Evolutionary conservation across 2,888 invertebrate genomes (phyloP).

Genomic region (Nysson spinosus): DNA sequence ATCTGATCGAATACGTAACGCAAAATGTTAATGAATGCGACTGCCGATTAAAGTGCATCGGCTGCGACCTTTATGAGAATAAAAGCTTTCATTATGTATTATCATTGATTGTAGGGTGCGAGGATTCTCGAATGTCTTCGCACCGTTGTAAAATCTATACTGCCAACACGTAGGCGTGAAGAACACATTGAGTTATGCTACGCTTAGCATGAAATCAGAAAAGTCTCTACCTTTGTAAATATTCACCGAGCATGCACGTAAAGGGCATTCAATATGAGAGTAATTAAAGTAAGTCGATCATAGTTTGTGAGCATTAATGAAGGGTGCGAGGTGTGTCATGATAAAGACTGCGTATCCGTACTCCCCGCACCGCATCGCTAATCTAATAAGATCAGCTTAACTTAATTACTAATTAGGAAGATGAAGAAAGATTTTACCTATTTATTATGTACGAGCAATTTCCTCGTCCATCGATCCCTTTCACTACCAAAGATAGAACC

Average conservation of each 20-base stretch:
- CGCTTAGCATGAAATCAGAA: constrained; percentile 9
- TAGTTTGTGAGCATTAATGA: too few relatives aligned
- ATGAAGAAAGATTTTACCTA: too few relatives aligned
- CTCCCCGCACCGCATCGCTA: too few relatives aligned
- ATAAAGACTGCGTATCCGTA: too few relatives aligned
- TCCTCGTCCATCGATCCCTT: too few relatives aligned
- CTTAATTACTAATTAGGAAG: too few relatives aligned
- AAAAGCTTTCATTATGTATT: constrained; percentile 25
- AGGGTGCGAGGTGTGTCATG: too few relatives aligned
- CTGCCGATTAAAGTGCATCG: neutral
- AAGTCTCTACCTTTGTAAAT: constrained; percentile 2
- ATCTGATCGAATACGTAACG: constrained; percentile 2
- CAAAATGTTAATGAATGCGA: constrained; percentile 19
- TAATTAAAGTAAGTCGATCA: neutral
- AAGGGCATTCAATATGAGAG: neutral
- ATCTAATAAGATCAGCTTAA: neutral
- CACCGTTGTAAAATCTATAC: neutral
- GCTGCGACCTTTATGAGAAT: constrained; percentile 35
- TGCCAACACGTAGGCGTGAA: constrained; percentile 10
- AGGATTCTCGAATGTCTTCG: neutral
- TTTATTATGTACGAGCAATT: too few relatives aligned
- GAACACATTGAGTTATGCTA: too few relatives aligned
- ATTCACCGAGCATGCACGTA: neutral
- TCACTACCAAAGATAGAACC: too few relatives aligned
- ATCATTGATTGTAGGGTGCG: neutral